phyloP scores from a whole-genome alignment of 2,888 invertebrate genomes.

The Lacanobia oleracea region DNA sequence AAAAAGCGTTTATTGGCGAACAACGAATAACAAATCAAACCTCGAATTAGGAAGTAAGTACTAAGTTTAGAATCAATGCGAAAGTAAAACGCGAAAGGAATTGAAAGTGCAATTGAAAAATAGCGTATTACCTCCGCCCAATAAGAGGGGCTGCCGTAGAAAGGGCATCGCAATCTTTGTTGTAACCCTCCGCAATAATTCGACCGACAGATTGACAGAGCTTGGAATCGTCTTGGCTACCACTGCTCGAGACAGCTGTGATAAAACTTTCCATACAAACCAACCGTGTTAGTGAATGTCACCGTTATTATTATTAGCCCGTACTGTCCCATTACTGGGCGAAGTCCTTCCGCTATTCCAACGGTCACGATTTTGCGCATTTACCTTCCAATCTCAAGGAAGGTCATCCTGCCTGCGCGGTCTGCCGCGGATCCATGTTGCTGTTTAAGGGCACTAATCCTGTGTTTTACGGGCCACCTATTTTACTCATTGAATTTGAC shows the following conservation, averaged over 20 bases:
- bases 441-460: too few relatives aligned
- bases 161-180: constrained; percentile 79
- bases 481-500: too few relatives aligned
- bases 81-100: constrained; percentile 71
- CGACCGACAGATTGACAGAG: constrained; percentile 68
- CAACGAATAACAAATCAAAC: background rate
- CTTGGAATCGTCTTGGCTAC: background rate
- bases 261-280: background rate
- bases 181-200: constrained; percentile 79
- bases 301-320: too few relatives aligned
- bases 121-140: constrained; percentile 76
- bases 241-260: background rate
- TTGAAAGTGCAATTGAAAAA: constrained; percentile 77
- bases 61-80: constrained; percentile 32
- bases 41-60: constrained; percentile 29
- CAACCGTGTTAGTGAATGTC: background rate
- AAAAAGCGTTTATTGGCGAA: too few relatives aligned
- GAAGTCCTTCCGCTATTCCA: too few relatives aligned
- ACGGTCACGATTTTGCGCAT: too few relatives aligned
- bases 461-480: too few relatives aligned
- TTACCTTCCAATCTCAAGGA: too few relatives aligned
- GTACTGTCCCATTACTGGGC: too few relatives aligned
- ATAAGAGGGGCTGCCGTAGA: constrained; percentile 72
- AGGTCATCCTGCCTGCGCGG: too few relatives aligned
- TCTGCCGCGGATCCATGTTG: too few relatives aligned